Evolutionary conservation across 2,888 invertebrate genomes (phyloP).

Genomic region (Xestoiulus laeticollis): DNA sequence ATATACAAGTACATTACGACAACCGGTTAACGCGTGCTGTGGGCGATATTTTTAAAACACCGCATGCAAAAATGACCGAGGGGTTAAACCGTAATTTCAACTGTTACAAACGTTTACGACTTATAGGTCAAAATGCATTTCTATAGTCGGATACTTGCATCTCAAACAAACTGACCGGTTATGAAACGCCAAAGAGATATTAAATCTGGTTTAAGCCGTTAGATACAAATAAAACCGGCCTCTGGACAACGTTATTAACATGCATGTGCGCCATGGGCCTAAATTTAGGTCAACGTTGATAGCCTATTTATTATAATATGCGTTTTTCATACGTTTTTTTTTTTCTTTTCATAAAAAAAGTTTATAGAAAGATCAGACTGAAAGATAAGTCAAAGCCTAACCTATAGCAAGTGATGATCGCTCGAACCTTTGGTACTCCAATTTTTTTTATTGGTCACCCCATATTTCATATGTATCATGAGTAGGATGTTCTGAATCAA

Average conservation of each 20-base stretch:
- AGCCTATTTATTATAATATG: neutral
- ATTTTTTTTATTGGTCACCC: neutral
- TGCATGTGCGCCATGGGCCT: neutral
- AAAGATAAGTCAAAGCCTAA: neutral
- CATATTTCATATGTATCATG: neutral
- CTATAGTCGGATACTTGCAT: neutral
- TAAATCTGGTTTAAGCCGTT: conserved; percentile 7
- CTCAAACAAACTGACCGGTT: neutral
- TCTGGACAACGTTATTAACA: neutral
- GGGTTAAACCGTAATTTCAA: neutral
- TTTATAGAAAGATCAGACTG: neutral
- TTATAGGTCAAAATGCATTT: neutral
- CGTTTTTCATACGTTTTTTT: neutral
- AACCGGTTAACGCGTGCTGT: neutral
- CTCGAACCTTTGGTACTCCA: neutral
- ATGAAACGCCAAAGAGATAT: neutral
- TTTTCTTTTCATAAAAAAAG: neutral
- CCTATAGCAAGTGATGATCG: neutral
- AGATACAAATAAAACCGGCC: neutral
- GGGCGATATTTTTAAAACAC: neutral
- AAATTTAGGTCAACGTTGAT: conserved; percentile 30
- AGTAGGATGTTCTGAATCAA: neutral
- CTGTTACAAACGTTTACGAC: neutral
- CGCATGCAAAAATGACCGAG: neutral
- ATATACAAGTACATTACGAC: neutral